phyloP scores from a whole-genome alignment of 92 coral and sea anemone species.

The Epizoanthus rinbou region DNA sequence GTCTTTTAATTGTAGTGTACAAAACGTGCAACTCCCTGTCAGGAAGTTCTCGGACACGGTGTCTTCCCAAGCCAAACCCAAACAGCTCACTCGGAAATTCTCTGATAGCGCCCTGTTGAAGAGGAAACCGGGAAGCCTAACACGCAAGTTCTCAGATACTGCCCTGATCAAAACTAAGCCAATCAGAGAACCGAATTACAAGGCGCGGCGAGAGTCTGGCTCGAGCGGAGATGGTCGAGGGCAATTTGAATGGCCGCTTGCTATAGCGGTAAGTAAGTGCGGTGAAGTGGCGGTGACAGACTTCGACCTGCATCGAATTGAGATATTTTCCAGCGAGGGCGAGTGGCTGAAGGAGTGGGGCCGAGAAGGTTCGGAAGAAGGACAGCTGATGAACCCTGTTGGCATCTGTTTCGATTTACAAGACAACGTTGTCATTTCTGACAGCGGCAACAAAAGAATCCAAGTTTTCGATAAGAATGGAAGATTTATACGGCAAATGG shows the following conservation, averaged over 20 bases:
- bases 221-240: constrained; percentile 41
- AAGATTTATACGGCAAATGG: constrained; percentile 36
- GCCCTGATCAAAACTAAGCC: constrained; percentile 33
- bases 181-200: constrained; percentile 38
- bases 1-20: constrained; percentile 2
- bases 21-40: constrained; percentile 15
- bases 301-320: constrained; percentile 36
- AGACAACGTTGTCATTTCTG: constrained; percentile 37
- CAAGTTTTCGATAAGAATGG: constrained; percentile 38
- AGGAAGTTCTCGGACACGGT: constrained; percentile 25
- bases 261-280: constrained; percentile 8
- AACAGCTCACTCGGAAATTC: constrained; percentile 39
- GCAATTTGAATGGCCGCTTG: constrained; percentile 44
- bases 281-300: constrained; percentile 39
- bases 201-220: constrained; percentile 42
- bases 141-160: constrained; percentile 36
- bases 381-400: constrained; percentile 38
- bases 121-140: constrained; percentile 20
- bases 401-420: constrained; percentile 19
- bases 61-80: constrained; percentile 18
- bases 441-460: constrained; percentile 35
- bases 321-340: constrained; percentile 18
- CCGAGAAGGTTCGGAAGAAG: constrained; percentile 39
- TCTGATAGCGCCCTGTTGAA: constrained; percentile 34
- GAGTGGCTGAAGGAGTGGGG: constrained; percentile 42